These are phyloP conservation scores for Amphipyra berbera DNA, from an alignment of 2,888 invertebrate species.

Conservation along the genomic window DNA sequence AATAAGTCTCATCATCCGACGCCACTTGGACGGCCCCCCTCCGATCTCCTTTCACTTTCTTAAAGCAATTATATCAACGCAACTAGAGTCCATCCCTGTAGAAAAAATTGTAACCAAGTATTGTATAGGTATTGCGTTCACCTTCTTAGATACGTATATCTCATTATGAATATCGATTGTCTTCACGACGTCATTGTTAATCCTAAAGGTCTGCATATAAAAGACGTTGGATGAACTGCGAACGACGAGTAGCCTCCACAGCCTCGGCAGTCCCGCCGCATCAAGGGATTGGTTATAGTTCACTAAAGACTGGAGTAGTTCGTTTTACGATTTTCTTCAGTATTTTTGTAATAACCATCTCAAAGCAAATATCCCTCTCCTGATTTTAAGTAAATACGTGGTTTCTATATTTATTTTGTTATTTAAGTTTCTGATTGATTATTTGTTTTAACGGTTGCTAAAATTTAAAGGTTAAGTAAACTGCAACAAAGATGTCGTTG, in stretches of 20 bases:
- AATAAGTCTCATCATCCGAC: no score
- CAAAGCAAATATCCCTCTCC: slow-evolving; percentile 72
- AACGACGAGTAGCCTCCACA: slow-evolving; percentile 84
- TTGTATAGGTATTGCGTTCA: slow-evolving; percentile 75
- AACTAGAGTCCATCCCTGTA: slow-evolving; percentile 64
- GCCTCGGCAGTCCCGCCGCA: slow-evolving; percentile 78
- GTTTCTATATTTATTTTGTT: slow-evolving; percentile 1
- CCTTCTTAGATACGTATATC: slow-evolving; percentile 83
- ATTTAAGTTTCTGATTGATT: neutral
- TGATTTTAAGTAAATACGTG: slow-evolving; percentile 69
- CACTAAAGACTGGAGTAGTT: slow-evolving; percentile 89
- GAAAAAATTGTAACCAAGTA: slow-evolving; percentile 53
- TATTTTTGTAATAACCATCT: slow-evolving; percentile 87
- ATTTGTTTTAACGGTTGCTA: slow-evolving; percentile 15
- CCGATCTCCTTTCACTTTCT: no score
- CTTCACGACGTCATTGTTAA: slow-evolving; percentile 76
- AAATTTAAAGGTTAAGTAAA: slow-evolving; percentile 62
- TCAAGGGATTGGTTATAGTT: slow-evolving; percentile 82
- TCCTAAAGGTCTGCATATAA: slow-evolving; percentile 79
- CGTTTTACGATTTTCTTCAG: slow-evolving; percentile 90
- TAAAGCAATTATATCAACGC: neutral
- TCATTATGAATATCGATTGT: slow-evolving; percentile 88
- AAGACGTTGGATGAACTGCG: slow-evolving; percentile 65
- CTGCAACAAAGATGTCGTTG: slow-evolving; percentile 76
- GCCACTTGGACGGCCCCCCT: no score